phyloP scores from a whole-genome alignment of 2,888 invertebrate genomes.

The Gonocerus acuteangulatus region DNA sequence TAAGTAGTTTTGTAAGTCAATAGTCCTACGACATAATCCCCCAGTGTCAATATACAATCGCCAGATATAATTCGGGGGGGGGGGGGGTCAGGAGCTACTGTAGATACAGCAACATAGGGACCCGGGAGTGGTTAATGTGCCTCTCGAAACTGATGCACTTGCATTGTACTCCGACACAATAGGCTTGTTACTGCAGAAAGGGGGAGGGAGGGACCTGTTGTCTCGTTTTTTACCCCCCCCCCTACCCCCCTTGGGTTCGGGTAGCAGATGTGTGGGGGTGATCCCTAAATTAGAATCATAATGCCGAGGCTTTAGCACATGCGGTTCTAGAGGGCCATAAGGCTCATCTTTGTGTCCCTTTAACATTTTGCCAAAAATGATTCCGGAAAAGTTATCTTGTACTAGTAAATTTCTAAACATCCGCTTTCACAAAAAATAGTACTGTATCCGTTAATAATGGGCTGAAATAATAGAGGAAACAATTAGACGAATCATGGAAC shows the following conservation, averaged over 20 bases:
- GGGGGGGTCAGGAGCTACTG: not conserved
- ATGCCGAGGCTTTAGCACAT: conserved; percentile 10
- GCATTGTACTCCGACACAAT: conserved; percentile 18
- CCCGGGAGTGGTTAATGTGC: not conserved
- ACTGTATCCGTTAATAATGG: too few species aligned
- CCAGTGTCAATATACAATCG: too few species aligned
- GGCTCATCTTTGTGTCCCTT: too few species aligned
- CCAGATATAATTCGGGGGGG: too few species aligned
- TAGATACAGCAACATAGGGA: not conserved
- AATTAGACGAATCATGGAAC: too few species aligned
- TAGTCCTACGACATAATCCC: too few species aligned
- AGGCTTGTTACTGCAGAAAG: conserved; percentile 14
- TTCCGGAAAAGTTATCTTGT: too few species aligned
- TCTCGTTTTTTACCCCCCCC: conserved; percentile 6
- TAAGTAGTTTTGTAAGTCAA: too few species aligned
- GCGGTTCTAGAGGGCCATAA: not conserved
- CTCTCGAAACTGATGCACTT: conserved; percentile 19
- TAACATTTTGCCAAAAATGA: too few species aligned
- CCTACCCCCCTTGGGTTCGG: not conserved
- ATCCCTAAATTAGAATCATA: conserved; percentile 23
- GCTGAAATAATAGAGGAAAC: too few species aligned
- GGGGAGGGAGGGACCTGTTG: conserved; percentile 17
- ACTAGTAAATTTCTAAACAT: too few species aligned
- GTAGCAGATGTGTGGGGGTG: conserved; percentile 19
- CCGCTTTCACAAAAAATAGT: too few species aligned